Percentiles rank a stretch among this genome's conserved stretches.
phyloP scores from a whole-genome alignment of 37 sponge, comb jelly and placozoan genomes.

The Spongilla lacustris region DNA sequence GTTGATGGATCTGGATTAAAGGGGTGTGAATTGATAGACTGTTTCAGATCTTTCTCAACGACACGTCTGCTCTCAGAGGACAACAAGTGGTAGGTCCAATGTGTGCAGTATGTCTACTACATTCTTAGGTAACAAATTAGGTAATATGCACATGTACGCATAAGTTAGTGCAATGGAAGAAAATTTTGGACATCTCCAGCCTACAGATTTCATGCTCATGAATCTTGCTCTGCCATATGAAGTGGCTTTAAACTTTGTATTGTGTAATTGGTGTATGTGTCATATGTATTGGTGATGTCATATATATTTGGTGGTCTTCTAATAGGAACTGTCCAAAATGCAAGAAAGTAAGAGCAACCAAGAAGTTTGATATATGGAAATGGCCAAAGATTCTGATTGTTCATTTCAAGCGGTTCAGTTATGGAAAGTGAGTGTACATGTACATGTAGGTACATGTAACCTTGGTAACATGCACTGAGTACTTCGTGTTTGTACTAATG shows the following conservation, averaged over 20 bases:
- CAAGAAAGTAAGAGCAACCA: conserved; percentile 90
- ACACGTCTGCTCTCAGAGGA: not conserved
- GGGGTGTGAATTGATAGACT: not conserved
- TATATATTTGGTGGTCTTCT: not conserved
- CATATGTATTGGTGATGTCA: too few relatives aligned
- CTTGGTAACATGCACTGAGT: too few relatives aligned
- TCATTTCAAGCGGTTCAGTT: conserved; percentile 95
- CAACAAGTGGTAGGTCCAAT: not conserved
- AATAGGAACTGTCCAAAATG: conserved; percentile 93
- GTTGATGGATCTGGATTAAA: not conserved
- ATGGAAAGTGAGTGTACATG: conserved; percentile 51
- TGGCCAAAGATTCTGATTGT: conserved; percentile 92
- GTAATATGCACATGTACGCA: too few relatives aligned
- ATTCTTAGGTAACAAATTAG: not conserved
- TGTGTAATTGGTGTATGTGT: too few relatives aligned
- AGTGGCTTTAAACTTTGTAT: too few relatives aligned
- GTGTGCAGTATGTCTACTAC: not conserved
- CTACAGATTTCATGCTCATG: too few relatives aligned
- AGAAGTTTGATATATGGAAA: conserved; percentile 95
- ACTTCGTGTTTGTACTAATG: too few relatives aligned
- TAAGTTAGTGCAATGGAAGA: too few relatives aligned
- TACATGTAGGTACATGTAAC: not conserved
- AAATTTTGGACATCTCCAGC: too few relatives aligned
- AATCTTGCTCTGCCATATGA: too few relatives aligned
- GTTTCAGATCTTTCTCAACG: not conserved